These are phyloP conservation scores for Pterostichus niger DNA, from an alignment of 2,888 invertebrate species.

Conservation along the genomic window DNA sequence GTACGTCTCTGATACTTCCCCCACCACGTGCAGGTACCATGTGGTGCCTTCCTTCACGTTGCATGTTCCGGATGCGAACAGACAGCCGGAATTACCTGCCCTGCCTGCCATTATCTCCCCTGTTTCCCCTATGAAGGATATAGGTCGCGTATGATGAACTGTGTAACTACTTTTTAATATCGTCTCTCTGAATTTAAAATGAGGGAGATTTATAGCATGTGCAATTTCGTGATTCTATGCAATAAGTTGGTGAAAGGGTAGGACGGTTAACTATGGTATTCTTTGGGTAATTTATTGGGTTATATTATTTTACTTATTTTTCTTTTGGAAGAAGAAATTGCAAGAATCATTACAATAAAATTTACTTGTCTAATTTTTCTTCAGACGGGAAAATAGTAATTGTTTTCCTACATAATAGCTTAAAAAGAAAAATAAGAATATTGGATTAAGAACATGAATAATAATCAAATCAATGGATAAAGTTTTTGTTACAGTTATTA, in stretches of 20 bases:
- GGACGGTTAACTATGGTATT: not conserved
- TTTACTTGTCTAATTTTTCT: too few relatives aligned
- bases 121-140: slow-evolving; percentile 25
- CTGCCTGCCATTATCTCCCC: slow-evolving; percentile 11
- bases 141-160: slow-evolving; percentile 56
- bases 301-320: not conserved
- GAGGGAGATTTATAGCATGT: not conserved
- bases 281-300: slow-evolving; percentile 5
- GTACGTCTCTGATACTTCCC: not conserved
- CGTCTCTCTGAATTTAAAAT: slow-evolving; percentile 32
- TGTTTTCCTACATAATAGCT: too few relatives aligned
- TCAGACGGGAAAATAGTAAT: too few relatives aligned
- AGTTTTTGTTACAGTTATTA: too few relatives aligned
- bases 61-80: slow-evolving; percentile 55
- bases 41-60: slow-evolving; percentile 43
- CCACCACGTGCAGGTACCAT: slow-evolving; percentile 27
- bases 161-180: slow-evolving; percentile 58
- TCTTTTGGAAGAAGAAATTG: not conserved
- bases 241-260: not conserved
- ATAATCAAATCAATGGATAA: too few relatives aligned
- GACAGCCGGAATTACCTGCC: slow-evolving; percentile 24
- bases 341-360: too few relatives aligned
- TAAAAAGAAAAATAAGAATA: too few relatives aligned
- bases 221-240: slow-evolving; percentile 4
- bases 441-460: too few relatives aligned